Evolutionary conservation across 64 coral and sea anemone species (phyloP).

Genomic region (Pocillopora verrucosa): DNA sequence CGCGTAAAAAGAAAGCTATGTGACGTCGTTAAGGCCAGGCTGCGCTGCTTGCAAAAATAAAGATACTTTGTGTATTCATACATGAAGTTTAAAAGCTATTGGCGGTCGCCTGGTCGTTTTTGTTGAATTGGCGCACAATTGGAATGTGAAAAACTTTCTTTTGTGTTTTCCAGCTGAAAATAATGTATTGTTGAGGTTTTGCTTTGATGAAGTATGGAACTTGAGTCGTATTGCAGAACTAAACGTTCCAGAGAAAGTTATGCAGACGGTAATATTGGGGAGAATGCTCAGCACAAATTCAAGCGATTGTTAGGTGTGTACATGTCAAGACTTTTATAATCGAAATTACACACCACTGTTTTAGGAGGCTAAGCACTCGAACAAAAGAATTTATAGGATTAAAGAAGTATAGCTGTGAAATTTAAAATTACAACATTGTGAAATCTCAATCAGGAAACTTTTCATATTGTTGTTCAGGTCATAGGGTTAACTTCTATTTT

Average conservation of each 20-base stretch:
- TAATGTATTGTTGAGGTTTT: background rate
- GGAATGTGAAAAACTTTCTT: background rate
- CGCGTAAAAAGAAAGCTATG: constrained; percentile 1
- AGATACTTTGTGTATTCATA: background rate
- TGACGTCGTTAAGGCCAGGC: background rate
- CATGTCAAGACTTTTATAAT: no score
- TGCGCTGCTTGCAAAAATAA: background rate
- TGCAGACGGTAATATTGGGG: background rate
- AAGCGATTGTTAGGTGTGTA: constrained; percentile 28
- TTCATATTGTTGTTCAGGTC: no score
- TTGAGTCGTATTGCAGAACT: background rate
- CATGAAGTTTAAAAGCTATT: background rate
- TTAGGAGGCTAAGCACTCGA: no score
- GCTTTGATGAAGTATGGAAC: background rate
- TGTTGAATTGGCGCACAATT: background rate
- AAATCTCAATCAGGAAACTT: no score
- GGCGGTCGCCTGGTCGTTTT: background rate
- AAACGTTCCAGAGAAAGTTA: background rate
- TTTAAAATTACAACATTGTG: no score
- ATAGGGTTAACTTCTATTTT: no score
- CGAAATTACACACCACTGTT: no score
- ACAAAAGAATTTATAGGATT: no score
- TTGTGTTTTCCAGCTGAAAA: background rate
- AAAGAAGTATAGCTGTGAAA: no score
- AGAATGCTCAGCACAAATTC: constrained; percentile 21